Evolutionary conservation across 2,797 vertebrate genomes (phyloP).

Genomic region (Hippopotamyrus pictus): DNA sequence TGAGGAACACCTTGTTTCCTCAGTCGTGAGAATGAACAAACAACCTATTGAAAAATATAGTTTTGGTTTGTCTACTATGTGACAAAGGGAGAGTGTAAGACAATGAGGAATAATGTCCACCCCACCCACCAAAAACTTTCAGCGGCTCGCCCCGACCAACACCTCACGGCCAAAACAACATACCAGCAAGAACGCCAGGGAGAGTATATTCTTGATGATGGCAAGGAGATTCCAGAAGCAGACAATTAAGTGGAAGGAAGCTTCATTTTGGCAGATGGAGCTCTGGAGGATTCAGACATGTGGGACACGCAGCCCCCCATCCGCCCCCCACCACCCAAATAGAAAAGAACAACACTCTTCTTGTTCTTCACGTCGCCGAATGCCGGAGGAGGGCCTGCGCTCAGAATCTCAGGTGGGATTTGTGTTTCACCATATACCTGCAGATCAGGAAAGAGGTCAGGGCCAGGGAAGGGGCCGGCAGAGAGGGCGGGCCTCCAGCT

Average conservation of each 20-base stretch:
- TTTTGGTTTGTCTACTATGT: constrained; percentile 49
- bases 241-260: constrained; percentile 45
- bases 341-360: constrained; percentile 25
- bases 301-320: constrained; percentile 37
- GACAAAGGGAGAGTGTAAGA: constrained; percentile 33
- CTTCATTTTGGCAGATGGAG: constrained; percentile 52
- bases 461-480: neutral
- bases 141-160: neutral
- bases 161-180: constrained; percentile 28
- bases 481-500: neutral
- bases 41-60: constrained; percentile 45
- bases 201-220: constrained; percentile 31
- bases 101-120: neutral
- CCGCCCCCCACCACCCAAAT: constrained; percentile 30
- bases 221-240: constrained; percentile 54
- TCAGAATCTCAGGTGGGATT: constrained; percentile 97
- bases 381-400: constrained; percentile 44
- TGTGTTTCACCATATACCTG: constrained; percentile 99
- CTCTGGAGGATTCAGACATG: constrained; percentile 50
- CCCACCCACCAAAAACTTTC: neutral
- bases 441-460: constrained; percentile 31
- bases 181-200: constrained; percentile 15
- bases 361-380: constrained; percentile 45
- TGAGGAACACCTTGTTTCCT: neutral
- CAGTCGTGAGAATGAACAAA: constrained; percentile 19